These are phyloP conservation scores for Leptarthrus brevirostris DNA, from an alignment of 2,888 invertebrate genomes.

Conservation along the genomic window DNA sequence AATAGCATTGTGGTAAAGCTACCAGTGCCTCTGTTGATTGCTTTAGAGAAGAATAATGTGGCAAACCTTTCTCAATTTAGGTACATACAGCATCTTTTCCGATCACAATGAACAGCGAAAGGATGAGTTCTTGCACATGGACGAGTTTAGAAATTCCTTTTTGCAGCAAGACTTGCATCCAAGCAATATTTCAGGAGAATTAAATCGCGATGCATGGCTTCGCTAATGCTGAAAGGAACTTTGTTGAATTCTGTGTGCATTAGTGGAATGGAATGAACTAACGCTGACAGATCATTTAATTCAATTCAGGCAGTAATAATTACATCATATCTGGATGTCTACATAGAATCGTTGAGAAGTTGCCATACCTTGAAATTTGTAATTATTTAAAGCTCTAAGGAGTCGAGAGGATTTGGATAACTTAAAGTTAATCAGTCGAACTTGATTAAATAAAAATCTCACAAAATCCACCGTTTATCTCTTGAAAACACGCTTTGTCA, in stretches of 20 bases:
- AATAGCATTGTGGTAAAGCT: background rate
- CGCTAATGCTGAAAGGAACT: conserved; percentile 29
- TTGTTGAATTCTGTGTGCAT: background rate
- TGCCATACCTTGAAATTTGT: too few relatives aligned
- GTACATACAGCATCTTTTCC: background rate
- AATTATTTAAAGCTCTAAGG: too few relatives aligned
- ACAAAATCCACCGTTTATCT: too few relatives aligned
- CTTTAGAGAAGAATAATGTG: conserved; percentile 21
- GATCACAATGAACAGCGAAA: background rate
- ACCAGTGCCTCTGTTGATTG: background rate
- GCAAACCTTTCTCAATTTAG: conserved; percentile 23
- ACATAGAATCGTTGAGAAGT: background rate
- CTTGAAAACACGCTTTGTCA: too few relatives aligned
- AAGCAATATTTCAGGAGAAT: conserved; percentile 14
- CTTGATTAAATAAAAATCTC: too few relatives aligned
- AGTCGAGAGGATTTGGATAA: too few relatives aligned
- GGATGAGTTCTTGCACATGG: conserved; percentile 7
- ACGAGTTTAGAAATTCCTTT: background rate
- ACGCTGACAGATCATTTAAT: conserved; percentile 15
- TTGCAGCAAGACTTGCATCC: background rate
- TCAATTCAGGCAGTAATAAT: conserved; percentile 40
- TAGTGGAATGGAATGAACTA: conserved; percentile 3
- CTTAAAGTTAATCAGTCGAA: too few relatives aligned
- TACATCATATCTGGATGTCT: conserved; percentile 22
- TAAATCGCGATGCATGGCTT: conserved; percentile 20